Base-by-base conservation (phyloP, 2,113 vertebrate genomes). In the Danionella cerebrum region DNA sequence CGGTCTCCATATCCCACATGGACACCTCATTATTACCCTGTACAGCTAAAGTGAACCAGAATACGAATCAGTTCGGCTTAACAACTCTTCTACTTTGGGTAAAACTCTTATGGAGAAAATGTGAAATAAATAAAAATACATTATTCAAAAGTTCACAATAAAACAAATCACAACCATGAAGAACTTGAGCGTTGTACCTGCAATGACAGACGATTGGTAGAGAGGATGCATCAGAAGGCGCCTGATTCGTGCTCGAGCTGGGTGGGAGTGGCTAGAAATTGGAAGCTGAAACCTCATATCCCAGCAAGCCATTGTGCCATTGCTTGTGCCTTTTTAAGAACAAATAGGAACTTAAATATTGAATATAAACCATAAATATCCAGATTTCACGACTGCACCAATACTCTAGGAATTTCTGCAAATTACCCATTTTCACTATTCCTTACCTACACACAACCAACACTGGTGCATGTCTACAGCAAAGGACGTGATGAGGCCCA, bases 1-100 rank as follows among this genome's bases (percentile, higher is more conserved):
- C 96, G 0, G 96, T 99, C 84, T 98, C 96, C 94, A 99, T 97
- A 88, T 99, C 95, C 96, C 96, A 99, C 91, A 98, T 96, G 9
- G 96, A 98, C 47, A 99, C 96, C 74, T 99, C 96, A 5, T 99
- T 99, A 67, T 99, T 98, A 44, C 96, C 95, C 84, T 98, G 95
- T 41, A 95, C 95, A 69, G 96, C 96, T 96, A 38, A 12, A 65
- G 38, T 67, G 21, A 12, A 68, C 4, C 27, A 22, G 14, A 2
- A 45, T 48, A 10, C 29, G 9, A n/a, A n/a, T n/a, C n/a, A n/a
- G n/a, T n/a, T n/a, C n/a, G n/a, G n/a, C n/a, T n/a, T n/a, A n/a
- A n/a, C n/a, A n/a, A n/a, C n/a, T n/a, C n/a, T n/a, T n/a, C n/a
- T n/a, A n/a, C n/a, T n/a, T n/a, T n/a, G n/a, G n/a, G n/a, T n/a